Evolutionary conservation across 2,113 vertebrate species (phyloP), one percentile per base, ranked within the genome.

Genomic region (Bombycilla garrulus): DNA sequence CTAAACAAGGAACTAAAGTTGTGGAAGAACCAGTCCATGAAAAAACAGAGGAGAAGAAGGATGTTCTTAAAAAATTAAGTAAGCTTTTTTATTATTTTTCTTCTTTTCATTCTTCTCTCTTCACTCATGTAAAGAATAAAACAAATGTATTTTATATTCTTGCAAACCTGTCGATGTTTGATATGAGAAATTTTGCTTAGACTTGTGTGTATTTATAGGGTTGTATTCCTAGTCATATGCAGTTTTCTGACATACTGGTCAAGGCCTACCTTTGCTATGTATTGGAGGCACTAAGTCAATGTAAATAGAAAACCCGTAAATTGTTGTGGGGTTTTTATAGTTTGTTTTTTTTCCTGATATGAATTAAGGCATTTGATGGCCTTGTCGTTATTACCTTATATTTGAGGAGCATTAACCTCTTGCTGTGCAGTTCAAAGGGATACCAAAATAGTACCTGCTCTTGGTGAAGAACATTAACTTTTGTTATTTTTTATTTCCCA

Each of bases 11-110:
- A 88, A 97, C 97, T 92, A 98, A 98, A 85, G 93, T 93, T 89
- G 64, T 89, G 38, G 97, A 98, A 61, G 98, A 98, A 78, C 91
- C 90, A 19, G 93, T 98, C 40, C 64, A 61, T 95, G 96, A 98
- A 87, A 93, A 98, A 98, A 86, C 95, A 90, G 98, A 97, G 69
- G 98, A 99, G 78, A 99, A 98, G 94, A 98, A 97, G 88, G 99
- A 98, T 91, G 97, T 98, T 76, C 92, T 98, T 92, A 98, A 97
- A 93, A 98, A 98, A 97, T 77, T 97, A 87, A 79, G 98, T 98
- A 97, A 86, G 96, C 42, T 84, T 85, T 4, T 76, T 64, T 31
- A 25, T 56, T 81, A 3, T 22, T 23, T 14, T 42, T 25, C 36
- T 6, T 25, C 12, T 31, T 47, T 81, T 81, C 19, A 33, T 29